phyloP scores from a whole-genome alignment of 2,113 vertebrate genomes.

The Mixornis gularis region DNA sequence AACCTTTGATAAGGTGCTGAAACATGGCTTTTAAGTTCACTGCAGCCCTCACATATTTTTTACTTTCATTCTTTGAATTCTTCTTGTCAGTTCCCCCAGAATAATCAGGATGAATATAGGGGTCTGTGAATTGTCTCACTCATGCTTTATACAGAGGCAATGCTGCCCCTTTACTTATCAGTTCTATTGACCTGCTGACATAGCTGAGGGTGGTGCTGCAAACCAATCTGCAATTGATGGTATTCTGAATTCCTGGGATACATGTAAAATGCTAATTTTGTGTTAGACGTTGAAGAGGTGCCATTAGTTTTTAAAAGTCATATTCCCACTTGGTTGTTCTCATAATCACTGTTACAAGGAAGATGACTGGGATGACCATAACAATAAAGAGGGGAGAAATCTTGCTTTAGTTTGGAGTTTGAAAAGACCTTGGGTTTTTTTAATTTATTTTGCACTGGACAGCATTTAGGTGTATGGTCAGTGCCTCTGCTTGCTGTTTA shows the following conservation, averaged over 20 bases:
- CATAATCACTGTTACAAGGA: not conserved
- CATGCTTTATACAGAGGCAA: not conserved
- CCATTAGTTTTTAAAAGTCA: not conserved
- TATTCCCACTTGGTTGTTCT: not conserved
- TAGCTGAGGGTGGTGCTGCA: not conserved
- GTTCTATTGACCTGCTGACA: not conserved
- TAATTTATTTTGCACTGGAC: not conserved
- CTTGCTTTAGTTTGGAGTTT: not conserved
- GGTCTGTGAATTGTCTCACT: not conserved
- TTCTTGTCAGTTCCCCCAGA: not conserved
- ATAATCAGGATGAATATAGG: not conserved
- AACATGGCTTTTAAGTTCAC: not conserved
- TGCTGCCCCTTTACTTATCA: not conserved
- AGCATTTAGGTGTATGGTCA: not conserved
- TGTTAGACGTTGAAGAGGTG: not conserved
- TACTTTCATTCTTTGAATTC: not conserved
- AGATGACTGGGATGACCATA: not conserved
- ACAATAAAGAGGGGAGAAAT: not conserved
- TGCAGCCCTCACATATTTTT: not conserved
- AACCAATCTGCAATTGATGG: not conserved
- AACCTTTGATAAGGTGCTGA: not conserved
- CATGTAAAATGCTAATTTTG: not conserved
- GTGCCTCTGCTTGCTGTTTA: not conserved
- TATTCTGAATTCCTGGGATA: not conserved
- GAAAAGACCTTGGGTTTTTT: not conserved